Percentiles rank a stretch among this genome's conserved stretches.
These are phyloP conservation scores for Drosophila stalkeri DNA, from an alignment of 2,888 invertebrate species.

Conservation along the genomic window DNA sequence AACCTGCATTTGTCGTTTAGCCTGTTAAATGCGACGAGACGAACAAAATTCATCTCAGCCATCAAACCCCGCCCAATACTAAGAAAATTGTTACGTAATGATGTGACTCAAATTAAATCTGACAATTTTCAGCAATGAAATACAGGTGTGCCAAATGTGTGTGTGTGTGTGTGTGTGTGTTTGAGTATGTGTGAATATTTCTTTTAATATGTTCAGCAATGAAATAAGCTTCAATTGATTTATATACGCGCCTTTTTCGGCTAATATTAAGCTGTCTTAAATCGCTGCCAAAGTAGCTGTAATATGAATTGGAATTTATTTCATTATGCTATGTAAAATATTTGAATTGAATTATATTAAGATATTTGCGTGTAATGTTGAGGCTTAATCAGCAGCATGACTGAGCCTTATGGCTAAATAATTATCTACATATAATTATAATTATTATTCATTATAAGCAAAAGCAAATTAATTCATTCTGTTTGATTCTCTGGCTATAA, in stretches of 20 bases:
- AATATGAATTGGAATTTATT: neutral
- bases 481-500: too few relatives aligned
- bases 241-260: neutral
- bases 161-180: neutral
- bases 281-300: neutral
- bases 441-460: neutral
- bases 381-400: neutral
- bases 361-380: neutral
- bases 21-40: conserved; percentile 48
- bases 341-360: neutral
- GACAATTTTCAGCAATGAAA: conserved; percentile 6
- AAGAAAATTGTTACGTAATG: conserved; percentile 35
- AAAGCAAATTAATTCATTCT: too few relatives aligned
- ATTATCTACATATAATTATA: neutral
- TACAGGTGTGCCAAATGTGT: neutral
- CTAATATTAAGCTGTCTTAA: conserved; percentile 10
- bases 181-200: conserved; percentile 4
- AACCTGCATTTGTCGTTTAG: conserved; percentile 59
- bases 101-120: conserved; percentile 46
- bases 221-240: conserved; percentile 8
- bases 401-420: neutral
- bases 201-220: conserved; percentile 11
- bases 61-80: neutral
- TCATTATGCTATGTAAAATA: neutral
- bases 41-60: conserved; percentile 27